These are phyloP conservation scores for Sturmia bella DNA, from an alignment of 2,888 invertebrate genomes.

Conservation along the genomic window DNA sequence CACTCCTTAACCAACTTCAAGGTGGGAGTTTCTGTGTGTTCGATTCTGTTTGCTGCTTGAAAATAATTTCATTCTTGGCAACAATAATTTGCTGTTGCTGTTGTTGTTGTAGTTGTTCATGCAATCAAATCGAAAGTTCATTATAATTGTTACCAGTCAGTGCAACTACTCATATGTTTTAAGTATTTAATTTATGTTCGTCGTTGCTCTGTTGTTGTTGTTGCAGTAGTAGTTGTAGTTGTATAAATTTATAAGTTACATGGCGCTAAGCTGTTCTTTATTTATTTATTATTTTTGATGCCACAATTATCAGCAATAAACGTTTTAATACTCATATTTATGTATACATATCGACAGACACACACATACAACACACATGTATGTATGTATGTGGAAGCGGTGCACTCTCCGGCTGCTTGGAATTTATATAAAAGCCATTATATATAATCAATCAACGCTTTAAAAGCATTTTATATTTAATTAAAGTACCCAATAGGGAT, in stretches of 20 bases:
- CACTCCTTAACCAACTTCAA: slow-evolving; percentile 17
- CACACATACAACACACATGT: slow-evolving; percentile 32
- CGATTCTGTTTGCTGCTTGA: background rate
- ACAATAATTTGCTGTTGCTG: background rate
- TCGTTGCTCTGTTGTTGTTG: slow-evolving; percentile 12
- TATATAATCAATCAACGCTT: slow-evolving; percentile 66
- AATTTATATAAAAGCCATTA: slow-evolving; percentile 52
- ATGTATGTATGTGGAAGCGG: no score
- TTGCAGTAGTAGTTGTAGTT: background rate
- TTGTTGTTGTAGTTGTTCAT: background rate
- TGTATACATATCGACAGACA: slow-evolving; percentile 5
- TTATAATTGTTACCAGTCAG: slow-evolving; percentile 35
- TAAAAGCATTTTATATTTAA: slow-evolving; percentile 25
- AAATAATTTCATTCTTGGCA: slow-evolving; percentile 12
- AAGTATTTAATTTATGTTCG: slow-evolving; percentile 29
- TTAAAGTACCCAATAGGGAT: slow-evolving; percentile 33
- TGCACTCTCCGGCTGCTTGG: background rate
- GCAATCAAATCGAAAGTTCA: slow-evolving; percentile 38
- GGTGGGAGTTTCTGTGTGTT: slow-evolving; percentile 20
- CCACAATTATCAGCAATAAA: slow-evolving; percentile 42
- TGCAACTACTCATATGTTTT: slow-evolving; percentile 20
- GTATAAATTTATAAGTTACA: slow-evolving; percentile 34
- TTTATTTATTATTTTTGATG: slow-evolving; percentile 24
- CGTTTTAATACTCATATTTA: slow-evolving; percentile 41
- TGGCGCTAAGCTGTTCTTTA: slow-evolving; percentile 62